These are phyloP conservation scores for Pseudonaja textilis DNA, from an alignment of 2,113 vertebrate species.

Conservation along the genomic window DNA sequence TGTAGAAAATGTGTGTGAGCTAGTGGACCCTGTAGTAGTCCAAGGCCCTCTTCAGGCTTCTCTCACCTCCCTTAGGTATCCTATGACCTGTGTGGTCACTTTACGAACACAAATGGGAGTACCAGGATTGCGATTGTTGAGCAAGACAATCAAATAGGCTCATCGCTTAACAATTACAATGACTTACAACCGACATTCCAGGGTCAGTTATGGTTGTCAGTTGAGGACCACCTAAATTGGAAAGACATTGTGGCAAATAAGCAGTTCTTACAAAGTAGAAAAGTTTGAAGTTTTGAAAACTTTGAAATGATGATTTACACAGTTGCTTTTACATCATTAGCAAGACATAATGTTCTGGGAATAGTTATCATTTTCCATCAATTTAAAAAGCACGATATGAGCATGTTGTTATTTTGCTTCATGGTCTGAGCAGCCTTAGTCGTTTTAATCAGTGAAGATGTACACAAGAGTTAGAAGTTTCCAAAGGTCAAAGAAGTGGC, in stretches of 20 bases:
- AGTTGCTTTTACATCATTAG: conserved; percentile 15
- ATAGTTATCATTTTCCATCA: conserved; percentile 45
- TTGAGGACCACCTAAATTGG: not conserved
- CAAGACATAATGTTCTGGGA: conserved; percentile 44
- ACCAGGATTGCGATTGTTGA: not conserved
- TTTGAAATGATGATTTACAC: not conserved
- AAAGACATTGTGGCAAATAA: not conserved
- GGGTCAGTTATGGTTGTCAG: not conserved
- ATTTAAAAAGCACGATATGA: conserved; percentile 41
- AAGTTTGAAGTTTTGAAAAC: not conserved
- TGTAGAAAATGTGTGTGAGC: not conserved
- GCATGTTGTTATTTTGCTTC: conserved; percentile 38
- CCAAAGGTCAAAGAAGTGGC: conserved; percentile 67
- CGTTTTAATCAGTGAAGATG: conserved; percentile 53
- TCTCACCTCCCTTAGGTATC: not conserved
- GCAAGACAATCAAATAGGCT: not conserved
- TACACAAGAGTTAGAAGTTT: conserved; percentile 56
- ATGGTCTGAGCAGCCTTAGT: conserved; percentile 54
- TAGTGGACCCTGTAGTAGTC: not conserved
- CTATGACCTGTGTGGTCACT: not conserved
- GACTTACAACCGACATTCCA: not conserved
- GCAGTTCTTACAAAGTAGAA: conserved; percentile 2
- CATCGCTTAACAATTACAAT: not conserved
- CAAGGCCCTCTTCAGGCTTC: not conserved
- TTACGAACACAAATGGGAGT: not conserved